A percentile compares a stretch with the other conserved stretches of the same genome.
phyloP scores from a whole-genome alignment of 2,797 vertebrate genomes.

The Sebastiscus tertius region DNA sequence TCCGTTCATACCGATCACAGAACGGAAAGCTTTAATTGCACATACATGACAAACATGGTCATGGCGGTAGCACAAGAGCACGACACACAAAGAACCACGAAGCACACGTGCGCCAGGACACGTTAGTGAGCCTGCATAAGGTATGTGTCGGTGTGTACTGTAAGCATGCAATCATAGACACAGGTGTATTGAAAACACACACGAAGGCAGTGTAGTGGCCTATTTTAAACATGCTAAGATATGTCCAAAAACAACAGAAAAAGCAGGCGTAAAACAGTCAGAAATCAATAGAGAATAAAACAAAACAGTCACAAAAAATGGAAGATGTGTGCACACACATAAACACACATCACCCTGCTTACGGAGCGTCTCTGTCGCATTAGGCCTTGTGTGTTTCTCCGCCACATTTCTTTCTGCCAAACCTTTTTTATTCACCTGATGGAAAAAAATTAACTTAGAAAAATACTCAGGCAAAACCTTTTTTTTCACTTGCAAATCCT shows the following conservation, averaged over 20 bases:
- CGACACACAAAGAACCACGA: not conserved
- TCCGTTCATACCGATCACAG: not conserved
- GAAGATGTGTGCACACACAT: not conserved
- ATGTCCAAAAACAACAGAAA: not conserved
- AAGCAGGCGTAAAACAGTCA: not conserved
- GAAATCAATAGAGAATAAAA: not conserved
- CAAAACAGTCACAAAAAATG: not conserved
- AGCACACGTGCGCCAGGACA: not conserved
- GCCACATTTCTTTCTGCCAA: slow-evolving; percentile 62
- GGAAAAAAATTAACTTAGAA: too few relatives aligned
- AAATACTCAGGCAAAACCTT: too few relatives aligned
- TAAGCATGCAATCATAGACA: not conserved
- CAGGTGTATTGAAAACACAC: not conserved
- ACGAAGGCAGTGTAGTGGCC: not conserved
- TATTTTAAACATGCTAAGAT: not conserved
- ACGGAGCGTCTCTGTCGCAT: slow-evolving; percentile 8
- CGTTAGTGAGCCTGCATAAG: not conserved
- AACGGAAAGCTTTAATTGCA: not conserved
- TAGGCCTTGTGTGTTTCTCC: slow-evolving; percentile 41
- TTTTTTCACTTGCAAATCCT: too few relatives aligned
- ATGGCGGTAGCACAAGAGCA: not conserved
- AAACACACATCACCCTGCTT: not conserved
- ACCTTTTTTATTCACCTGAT: too few relatives aligned
- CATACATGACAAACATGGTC: not conserved
- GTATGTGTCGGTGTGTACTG: not conserved